phyloP scores from a whole-genome alignment of 53 echinoderm and acorn worm genomes.

The Antedon mediterranea region DNA sequence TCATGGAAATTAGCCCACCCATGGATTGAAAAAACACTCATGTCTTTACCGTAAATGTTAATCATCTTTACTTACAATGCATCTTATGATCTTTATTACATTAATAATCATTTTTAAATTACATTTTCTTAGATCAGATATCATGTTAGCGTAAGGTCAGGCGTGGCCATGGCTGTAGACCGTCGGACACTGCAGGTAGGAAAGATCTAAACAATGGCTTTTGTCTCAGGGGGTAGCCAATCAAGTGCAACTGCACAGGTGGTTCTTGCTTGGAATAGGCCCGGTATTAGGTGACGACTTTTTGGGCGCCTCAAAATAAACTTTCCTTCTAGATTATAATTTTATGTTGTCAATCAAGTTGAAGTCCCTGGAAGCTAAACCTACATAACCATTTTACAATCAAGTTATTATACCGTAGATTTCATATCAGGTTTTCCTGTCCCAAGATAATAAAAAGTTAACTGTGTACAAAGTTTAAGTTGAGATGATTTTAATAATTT shows the following conservation, averaged over 20 bases:
- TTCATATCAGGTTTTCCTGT: background rate
- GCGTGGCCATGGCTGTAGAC: background rate
- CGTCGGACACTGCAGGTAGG: background rate
- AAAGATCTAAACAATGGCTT: background rate
- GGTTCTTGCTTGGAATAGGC: background rate
- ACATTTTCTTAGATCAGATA: background rate
- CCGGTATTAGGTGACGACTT: background rate
- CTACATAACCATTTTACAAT: background rate
- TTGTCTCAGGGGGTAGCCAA: background rate
- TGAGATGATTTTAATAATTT: too few species aligned
- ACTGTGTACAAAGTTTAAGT: too few species aligned
- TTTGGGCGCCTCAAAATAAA: background rate
- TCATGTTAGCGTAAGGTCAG: background rate
- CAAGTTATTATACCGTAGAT: background rate
- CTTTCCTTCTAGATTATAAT: background rate
- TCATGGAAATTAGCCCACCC: too few species aligned
- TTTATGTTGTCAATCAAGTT: background rate
- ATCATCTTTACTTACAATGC: too few species aligned
- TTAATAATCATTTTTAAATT: background rate
- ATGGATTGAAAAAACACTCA: too few species aligned
- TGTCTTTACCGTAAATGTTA: too few species aligned
- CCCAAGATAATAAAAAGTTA: background rate
- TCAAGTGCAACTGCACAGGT: background rate
- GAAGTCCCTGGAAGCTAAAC: background rate
- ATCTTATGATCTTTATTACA: too few species aligned